phyloP scores from a whole-genome alignment of 2,888 invertebrate species.

The Crossocerus cetratus region DNA sequence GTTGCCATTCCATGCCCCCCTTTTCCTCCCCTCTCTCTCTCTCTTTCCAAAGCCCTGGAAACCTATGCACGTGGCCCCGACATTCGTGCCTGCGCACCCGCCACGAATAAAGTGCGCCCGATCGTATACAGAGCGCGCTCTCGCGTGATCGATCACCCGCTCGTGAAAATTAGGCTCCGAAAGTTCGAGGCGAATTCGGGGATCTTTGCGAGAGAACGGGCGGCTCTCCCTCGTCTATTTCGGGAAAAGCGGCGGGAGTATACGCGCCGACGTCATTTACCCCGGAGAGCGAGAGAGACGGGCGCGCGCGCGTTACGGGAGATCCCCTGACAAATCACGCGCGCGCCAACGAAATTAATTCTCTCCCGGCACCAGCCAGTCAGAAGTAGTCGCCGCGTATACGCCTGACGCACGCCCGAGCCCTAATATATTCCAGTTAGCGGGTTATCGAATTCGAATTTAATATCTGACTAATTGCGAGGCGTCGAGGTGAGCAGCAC shows the following conservation, averaged over 20 bases:
- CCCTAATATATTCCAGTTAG: too few species aligned
- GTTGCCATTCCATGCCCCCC: background rate
- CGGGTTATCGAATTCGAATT: too few species aligned
- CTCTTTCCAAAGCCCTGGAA: slow-evolving; percentile 34
- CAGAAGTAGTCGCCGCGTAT: too few species aligned
- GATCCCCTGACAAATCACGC: slow-evolving; percentile 42
- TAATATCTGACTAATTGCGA: too few species aligned
- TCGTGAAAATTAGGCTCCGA: slow-evolving; percentile 56
- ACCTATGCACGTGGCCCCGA: slow-evolving; percentile 50
- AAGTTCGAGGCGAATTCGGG: slow-evolving; percentile 40
- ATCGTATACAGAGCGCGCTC: slow-evolving; percentile 27
- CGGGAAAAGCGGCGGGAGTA: slow-evolving; percentile 1
- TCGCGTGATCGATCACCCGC: slow-evolving; percentile 56
- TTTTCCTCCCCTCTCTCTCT: slow-evolving; percentile 16
- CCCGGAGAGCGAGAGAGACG: too few species aligned
- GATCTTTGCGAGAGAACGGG: slow-evolving; percentile 28
- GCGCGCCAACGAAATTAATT: slow-evolving; percentile 27
- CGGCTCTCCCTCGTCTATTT: slow-evolving; percentile 8
- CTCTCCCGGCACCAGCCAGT: background rate
- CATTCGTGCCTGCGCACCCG: slow-evolving; percentile 30
- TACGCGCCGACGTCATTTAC: slow-evolving; percentile 20
- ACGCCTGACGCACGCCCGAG: too few species aligned
- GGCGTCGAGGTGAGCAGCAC: too few species aligned
- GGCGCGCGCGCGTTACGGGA: slow-evolving; percentile 1
- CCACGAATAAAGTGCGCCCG: slow-evolving; percentile 43